These are phyloP conservation scores for Cyphomyrus discorhynchus DNA, from an alignment of 2,113 vertebrate species.

Conservation along the genomic window DNA sequence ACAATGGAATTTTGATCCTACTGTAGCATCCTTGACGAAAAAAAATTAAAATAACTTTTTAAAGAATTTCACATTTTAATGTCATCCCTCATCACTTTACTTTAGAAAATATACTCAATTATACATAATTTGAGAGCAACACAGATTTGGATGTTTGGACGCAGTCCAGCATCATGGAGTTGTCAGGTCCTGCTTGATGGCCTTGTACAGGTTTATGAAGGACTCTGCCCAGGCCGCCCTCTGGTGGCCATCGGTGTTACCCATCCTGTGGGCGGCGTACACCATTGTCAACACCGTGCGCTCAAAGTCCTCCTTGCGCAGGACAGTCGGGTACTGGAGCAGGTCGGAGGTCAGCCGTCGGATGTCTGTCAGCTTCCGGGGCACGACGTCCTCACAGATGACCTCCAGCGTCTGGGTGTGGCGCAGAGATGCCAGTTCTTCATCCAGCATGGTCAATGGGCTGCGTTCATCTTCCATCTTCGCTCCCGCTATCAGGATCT, in stretches of 20 bases:
- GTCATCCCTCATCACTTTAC: not conserved
- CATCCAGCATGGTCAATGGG: constrained; percentile 68
- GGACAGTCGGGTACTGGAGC: constrained; percentile 37
- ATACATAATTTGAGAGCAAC: not conserved
- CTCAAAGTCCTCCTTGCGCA: constrained; percentile 82
- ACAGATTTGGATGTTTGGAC: not conserved
- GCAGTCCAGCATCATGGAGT: not conserved
- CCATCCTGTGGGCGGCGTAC: constrained; percentile 66
- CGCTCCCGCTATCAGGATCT: constrained; percentile 80
- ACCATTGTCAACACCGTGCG: constrained; percentile 82
- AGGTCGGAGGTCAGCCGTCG: constrained; percentile 65
- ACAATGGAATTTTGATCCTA: not conserved
- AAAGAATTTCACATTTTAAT: not conserved
- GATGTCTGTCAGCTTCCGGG: constrained; percentile 78
- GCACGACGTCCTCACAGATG: constrained; percentile 77
- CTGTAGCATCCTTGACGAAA: not conserved
- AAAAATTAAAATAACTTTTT: not conserved
- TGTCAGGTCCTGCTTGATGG: constrained; percentile 68
- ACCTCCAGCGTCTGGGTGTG: constrained; percentile 64
- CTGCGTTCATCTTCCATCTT: constrained; percentile 58
- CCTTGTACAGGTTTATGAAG: constrained; percentile 68
- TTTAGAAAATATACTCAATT: not conserved
- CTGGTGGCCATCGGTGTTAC: constrained; percentile 59
- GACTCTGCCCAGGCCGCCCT: constrained; percentile 72
- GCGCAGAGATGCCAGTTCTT: constrained; percentile 76